phyloP scores from a whole-genome alignment of 2,113 vertebrate genomes.

The Tupaia tana region DNA sequence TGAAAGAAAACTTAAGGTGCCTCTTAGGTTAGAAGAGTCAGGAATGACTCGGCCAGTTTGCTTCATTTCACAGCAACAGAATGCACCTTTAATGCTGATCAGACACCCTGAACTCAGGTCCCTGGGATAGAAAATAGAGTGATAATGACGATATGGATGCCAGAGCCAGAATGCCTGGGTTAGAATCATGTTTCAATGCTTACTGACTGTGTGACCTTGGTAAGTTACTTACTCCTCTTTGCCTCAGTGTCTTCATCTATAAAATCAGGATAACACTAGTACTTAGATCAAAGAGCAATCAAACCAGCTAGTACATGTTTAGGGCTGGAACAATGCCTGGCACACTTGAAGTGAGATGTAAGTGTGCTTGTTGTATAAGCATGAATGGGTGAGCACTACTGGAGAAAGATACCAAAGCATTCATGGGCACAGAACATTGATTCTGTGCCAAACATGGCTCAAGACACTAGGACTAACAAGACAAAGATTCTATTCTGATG shows the following conservation, averaged over 20 bases:
- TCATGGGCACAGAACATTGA: not conserved
- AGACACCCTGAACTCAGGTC: not conserved
- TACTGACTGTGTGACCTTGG: not conserved
- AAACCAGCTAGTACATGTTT: not conserved
- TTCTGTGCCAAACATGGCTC: not conserved
- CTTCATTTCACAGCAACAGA: not conserved
- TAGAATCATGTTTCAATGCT: fast-evolving
- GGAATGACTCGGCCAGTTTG: not conserved
- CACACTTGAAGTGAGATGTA: not conserved
- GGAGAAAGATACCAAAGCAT: not conserved
- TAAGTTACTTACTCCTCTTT: not conserved
- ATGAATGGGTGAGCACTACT: not conserved
- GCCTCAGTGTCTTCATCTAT: not conserved
- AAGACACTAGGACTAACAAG: not conserved
- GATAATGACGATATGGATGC: not conserved
- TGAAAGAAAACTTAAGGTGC: not conserved
- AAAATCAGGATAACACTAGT: not conserved
- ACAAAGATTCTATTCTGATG: not conserved
- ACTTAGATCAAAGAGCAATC: not conserved
- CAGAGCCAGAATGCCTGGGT: not conserved
- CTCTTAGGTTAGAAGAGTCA: not conserved
- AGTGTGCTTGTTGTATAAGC: not conserved
- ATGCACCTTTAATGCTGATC: fast-evolving
- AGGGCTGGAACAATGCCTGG: not conserved
- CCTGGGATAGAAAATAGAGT: not conserved